Percentiles rank a stretch among this genome's conserved stretches.
phyloP scores from a whole-genome alignment of 2,888 invertebrate genomes.

The Machimus rusticus region DNA sequence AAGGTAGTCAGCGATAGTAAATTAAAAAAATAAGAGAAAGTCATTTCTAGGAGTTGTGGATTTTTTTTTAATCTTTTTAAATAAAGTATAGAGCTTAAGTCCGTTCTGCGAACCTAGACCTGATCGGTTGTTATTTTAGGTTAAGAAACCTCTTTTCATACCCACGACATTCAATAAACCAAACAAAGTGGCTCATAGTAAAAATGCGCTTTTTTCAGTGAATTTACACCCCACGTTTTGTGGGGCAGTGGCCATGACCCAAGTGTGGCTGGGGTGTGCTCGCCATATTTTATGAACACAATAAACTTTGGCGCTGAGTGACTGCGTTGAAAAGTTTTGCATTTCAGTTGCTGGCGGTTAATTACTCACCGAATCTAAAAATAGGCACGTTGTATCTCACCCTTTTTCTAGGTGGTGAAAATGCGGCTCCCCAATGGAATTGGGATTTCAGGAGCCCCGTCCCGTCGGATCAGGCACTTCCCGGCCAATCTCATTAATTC shows the following conservation, averaged over 20 bases:
- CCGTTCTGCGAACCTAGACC: neutral
- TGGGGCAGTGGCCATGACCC: neutral
- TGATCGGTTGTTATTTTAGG: neutral
- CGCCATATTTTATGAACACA: neutral
- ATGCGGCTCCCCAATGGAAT: neutral
- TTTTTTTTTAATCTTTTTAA: no score
- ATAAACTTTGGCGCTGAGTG: neutral
- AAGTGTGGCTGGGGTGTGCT: neutral
- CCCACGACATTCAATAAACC: neutral
- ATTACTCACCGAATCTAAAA: neutral
- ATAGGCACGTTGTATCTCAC: neutral
- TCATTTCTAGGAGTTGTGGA: neutral
- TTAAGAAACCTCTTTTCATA: neutral
- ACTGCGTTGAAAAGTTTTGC: neutral
- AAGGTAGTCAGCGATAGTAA: neutral
- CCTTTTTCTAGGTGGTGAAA: neutral
- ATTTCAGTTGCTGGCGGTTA: neutral
- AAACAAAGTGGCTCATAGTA: neutral
- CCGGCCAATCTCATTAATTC: neutral
- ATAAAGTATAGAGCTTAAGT: neutral
- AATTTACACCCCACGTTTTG: neutral
- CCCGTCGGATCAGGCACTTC: neutral
- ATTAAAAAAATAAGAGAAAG: neutral
- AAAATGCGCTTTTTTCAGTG: neutral
- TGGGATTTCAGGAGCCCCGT: neutral